Base-by-base conservation (phyloP, 2,113 vertebrate genomes). In the Nanger granti region DNA sequence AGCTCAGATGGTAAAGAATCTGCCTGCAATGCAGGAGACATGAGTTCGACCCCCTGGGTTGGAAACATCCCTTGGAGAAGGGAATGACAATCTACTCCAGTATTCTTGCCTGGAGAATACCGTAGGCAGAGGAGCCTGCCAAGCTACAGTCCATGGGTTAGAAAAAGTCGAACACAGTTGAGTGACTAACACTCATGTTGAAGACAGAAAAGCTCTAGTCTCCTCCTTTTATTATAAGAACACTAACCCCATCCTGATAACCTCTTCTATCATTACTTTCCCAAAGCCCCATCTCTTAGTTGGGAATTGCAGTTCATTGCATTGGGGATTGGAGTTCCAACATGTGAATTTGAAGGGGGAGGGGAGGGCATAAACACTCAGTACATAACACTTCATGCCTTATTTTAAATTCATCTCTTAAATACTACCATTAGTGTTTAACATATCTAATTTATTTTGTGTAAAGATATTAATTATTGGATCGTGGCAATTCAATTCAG, bases 11-110 rank as follows among this genome's bases (percentile, higher is more conserved):
- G 18, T 73, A 37, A 73, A 73, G 66, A 73, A 37, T 73, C n/a
- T 37, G 18, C 18, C 9, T 37, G n/a, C 66, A 73, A 37, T 37
- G n/a, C n/a, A 73, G 66, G 18, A 73, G 66, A 73, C 20, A 20
- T 11, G n/a, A 9, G n/a, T 73, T 73, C 0, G 2, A 73, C 6
- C 66, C n/a, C 18, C 20, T 37, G n/a, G 34, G 20, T 73, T 0
- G 0, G 34, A 73, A 73, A 73, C 18, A 37, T 37, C 9, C 66
- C 20, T 2, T 37, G 66, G n/a, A 37, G n/a, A 10, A 73, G 18
- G 18, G n/a, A 73, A 73, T 22, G 66, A 37, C 66, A 37, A 24
- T 22, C n/a, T 6, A 73, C n/a, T 10, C 18, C n/a, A 11, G 18
- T 73, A 37, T 37, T 37, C 18, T 37, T 73, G 9, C n/a, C n/a